A percentile compares a stretch with the other conserved stretches of the same genome.
Conservation (phyloP, 2,888 invertebrate species). For the Drosophila melanosoma region DNA sequence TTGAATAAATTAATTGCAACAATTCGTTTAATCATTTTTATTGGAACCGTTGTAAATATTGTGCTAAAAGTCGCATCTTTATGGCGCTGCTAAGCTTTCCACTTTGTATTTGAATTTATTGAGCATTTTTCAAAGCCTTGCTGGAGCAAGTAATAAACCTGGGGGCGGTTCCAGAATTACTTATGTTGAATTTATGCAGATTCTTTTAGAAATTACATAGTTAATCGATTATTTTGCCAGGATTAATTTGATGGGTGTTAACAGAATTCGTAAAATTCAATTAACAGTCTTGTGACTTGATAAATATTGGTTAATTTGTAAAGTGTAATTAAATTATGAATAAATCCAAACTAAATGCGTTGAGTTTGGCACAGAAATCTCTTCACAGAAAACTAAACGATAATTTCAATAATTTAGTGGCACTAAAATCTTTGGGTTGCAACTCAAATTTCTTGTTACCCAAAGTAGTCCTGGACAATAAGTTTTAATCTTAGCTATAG, state of each 20-base stretch:
- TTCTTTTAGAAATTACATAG: slow-evolving; percentile 3
- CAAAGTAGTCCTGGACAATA: too few relatives aligned
- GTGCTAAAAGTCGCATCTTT: slow-evolving; percentile 31
- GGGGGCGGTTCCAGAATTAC: slow-evolving; percentile 31
- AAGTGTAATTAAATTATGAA: not conserved
- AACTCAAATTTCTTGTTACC: too few relatives aligned
- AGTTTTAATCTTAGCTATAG: not conserved
- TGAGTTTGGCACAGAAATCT: not conserved
- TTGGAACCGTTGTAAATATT: slow-evolving; percentile 66
- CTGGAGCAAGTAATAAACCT: not conserved
- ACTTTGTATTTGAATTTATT: slow-evolving; percentile 47
- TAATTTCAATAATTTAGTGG: not conserved
- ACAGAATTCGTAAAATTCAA: slow-evolving; percentile 24
- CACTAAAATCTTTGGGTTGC: not conserved
- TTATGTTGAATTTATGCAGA: slow-evolving; percentile 52
- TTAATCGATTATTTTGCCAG: slow-evolving; percentile 30
- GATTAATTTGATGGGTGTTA: slow-evolving; percentile 37
- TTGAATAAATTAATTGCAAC: slow-evolving; percentile 74
- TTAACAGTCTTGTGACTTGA: slow-evolving; percentile 31
- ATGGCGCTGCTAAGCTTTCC: slow-evolving; percentile 11
- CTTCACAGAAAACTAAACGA: not conserved
- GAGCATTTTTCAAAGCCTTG: slow-evolving; percentile 37
- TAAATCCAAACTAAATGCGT: not conserved
- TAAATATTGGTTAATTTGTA: slow-evolving; percentile 6
- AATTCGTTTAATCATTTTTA: slow-evolving; percentile 69